Evolutionary conservation across 2,797 vertebrate genomes (phyloP).

Genomic region (Chrosomus eos): DNA sequence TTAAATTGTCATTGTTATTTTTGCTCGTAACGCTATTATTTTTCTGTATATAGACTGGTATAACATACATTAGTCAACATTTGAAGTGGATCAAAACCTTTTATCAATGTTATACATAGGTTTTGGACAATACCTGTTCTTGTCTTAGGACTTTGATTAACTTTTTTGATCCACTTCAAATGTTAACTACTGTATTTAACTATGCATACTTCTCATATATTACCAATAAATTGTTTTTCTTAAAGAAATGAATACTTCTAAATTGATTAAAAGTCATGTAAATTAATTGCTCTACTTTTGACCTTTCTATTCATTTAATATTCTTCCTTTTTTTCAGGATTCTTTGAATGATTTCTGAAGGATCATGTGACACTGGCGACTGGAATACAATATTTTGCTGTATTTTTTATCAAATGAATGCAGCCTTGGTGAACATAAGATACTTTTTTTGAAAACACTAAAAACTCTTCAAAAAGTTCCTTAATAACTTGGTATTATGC

Average conservation of each 20-base stretch:
- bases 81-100: no score
- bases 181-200: background rate
- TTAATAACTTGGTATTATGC: background rate
- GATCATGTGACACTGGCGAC: background rate
- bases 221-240: no score
- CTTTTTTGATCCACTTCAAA: no score
- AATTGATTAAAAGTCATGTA: background rate
- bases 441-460: background rate
- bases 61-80: background rate
- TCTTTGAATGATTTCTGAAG: background rate
- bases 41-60: background rate
- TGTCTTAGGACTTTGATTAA: no score
- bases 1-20: background rate
- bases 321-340: no score
- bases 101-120: no score
- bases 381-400: background rate
- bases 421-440: background rate
- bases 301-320: background rate
- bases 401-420: background rate
- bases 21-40: background rate
- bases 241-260: background rate
- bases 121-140: no score
- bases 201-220: background rate
- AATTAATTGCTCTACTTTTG: background rate
- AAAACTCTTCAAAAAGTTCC: background rate